Evolutionary conservation across 2,113 vertebrate species (phyloP).

Genomic region (Himantopus leucocephalus): DNA sequence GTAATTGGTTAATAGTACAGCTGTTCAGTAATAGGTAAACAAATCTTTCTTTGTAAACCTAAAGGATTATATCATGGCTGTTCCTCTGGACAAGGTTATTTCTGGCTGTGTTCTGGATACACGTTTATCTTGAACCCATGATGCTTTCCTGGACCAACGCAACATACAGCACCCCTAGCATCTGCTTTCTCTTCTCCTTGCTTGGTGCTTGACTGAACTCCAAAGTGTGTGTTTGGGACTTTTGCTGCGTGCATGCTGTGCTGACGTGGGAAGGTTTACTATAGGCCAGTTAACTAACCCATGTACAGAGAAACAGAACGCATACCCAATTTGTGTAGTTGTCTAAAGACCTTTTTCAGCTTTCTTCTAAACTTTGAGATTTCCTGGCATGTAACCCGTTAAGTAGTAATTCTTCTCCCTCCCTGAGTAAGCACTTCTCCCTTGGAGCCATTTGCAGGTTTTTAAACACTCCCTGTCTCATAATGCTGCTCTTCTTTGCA

Average conservation of each 20-base stretch:
- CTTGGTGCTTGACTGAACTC: background rate
- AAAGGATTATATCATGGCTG: background rate
- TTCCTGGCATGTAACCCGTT: background rate
- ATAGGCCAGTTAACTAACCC: background rate
- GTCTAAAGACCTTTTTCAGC: background rate
- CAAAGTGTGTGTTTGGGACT: background rate
- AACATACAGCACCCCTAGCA: too few species aligned
- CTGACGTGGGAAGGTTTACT: background rate
- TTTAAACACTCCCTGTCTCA: background rate
- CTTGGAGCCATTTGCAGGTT: background rate
- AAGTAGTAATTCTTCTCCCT: background rate
- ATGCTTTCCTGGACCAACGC: rapidly evolving
- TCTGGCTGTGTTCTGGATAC: background rate
- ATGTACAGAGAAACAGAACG: background rate
- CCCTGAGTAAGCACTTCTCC: background rate
- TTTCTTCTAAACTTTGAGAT: background rate
- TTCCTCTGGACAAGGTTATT: background rate
- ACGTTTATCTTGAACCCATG: background rate
- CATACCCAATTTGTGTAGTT: rapidly evolving
- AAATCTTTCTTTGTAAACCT: background rate
- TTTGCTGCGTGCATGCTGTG: rapidly evolving
- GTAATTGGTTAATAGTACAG: slow-evolving; percentile 53
- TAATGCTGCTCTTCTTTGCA: background rate
- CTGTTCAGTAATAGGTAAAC: background rate
- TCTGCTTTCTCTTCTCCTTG: background rate